Percentiles rank a stretch among this genome's conserved stretches.
Conservation (phyloP, 37 sponge, comb jelly and placozoan genomes). For the Spongilla lacustris region DNA sequence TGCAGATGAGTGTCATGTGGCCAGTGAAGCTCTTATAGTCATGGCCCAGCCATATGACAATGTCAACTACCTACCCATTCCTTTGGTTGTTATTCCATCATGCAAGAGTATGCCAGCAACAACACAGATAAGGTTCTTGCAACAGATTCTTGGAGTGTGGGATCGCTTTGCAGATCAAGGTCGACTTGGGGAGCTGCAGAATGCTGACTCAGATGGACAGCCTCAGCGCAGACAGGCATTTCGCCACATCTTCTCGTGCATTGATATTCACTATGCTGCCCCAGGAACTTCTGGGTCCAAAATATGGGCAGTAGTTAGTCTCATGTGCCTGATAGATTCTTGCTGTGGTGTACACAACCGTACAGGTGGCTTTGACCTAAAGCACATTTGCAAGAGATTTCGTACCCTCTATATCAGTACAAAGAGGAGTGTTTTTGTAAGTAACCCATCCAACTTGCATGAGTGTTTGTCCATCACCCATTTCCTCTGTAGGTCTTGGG, state of each 20-base stretch:
- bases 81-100: background rate
- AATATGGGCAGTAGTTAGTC: too few relatives aligned
- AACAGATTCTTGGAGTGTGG: background rate
- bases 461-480: too few relatives aligned
- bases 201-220: background rate
- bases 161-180: background rate
- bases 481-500: background rate
- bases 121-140: background rate
- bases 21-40: background rate
- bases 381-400: background rate
- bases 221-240: background rate
- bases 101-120: background rate
- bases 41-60: background rate
- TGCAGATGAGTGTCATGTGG: background rate
- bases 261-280: background rate
- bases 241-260: background rate
- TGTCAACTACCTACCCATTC: background rate
- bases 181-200: background rate
- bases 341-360: background rate
- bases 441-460: too few relatives aligned
- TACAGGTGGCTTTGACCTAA: background rate
- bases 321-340: background rate
- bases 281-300: background rate
- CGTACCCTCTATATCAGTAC: background rate
- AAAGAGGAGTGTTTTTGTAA: too few relatives aligned